Conservation (phyloP, 2,797 vertebrate species). For the Cyclopterus lumpus region DNA sequence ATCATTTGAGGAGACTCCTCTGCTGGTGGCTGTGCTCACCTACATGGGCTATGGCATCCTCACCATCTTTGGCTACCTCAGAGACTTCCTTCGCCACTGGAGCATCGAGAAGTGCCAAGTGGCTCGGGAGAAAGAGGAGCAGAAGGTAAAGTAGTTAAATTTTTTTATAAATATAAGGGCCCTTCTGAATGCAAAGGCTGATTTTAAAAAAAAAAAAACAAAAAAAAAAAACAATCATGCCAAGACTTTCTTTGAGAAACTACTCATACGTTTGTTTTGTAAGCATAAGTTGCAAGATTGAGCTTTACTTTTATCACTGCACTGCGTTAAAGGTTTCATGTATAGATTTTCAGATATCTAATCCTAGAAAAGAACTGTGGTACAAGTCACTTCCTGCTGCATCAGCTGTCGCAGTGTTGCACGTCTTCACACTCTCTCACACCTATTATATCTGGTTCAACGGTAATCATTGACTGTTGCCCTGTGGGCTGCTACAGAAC, state of each 20-base stretch:
- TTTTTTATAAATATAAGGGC: background rate
- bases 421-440: background rate
- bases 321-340: background rate
- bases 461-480: constrained; percentile 6
- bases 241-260: background rate
- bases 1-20: constrained; percentile 94
- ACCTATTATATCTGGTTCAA: background rate
- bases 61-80: constrained; percentile 96
- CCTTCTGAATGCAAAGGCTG: background rate
- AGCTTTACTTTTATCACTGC: background rate
- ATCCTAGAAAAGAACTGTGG: background rate
- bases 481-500: background rate
- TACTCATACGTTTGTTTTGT: background rate
- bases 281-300: background rate
- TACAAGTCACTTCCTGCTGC: background rate
- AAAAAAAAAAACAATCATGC: too few relatives aligned
- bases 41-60: constrained; percentile 97
- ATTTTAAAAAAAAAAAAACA: too few relatives aligned
- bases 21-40: constrained; percentile 95
- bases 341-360: background rate
- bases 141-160: constrained; percentile 89
- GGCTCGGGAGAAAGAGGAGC: constrained; percentile 92
- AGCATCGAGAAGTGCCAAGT: constrained; percentile 94
- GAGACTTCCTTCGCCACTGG: constrained; percentile 96
- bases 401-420: background rate